Evolutionary conservation across 2,113 vertebrate genomes (phyloP).

Genomic region (Hydropotes inermis): DNA sequence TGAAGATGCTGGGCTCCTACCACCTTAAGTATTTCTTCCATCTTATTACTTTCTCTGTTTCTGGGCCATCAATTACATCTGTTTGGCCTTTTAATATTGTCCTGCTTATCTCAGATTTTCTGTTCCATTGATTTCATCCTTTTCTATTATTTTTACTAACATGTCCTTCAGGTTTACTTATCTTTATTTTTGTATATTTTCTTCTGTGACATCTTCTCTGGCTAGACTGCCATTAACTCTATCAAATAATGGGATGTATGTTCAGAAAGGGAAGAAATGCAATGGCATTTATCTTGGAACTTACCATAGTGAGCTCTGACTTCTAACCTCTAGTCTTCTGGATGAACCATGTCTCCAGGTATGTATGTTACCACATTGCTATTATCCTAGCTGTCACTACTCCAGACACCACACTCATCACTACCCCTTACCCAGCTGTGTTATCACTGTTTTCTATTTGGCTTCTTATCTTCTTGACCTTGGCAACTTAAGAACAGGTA

Average conservation of each 20-base stretch:
- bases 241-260: background rate
- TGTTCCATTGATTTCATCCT: background rate
- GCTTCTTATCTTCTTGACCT: background rate
- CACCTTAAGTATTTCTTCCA: background rate
- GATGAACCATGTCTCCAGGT: background rate
- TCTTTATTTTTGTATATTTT: background rate
- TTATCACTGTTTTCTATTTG: background rate
- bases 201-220: background rate
- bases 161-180: background rate
- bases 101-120: background rate
- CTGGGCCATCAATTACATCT: background rate
- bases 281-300: background rate
- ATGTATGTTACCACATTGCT: background rate
- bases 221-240: background rate
- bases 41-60: background rate
- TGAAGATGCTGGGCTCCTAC: background rate
- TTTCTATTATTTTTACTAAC: background rate
- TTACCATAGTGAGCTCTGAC: background rate
- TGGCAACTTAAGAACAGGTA: background rate
- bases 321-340: background rate
- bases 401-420: background rate
- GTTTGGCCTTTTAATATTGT: background rate
- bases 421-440: background rate
- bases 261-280: background rate
- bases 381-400: background rate